These are phyloP conservation scores for Anabacerthia variegaticeps DNA, from an alignment of 2,797 vertebrate species.

Conservation along the genomic window DNA sequence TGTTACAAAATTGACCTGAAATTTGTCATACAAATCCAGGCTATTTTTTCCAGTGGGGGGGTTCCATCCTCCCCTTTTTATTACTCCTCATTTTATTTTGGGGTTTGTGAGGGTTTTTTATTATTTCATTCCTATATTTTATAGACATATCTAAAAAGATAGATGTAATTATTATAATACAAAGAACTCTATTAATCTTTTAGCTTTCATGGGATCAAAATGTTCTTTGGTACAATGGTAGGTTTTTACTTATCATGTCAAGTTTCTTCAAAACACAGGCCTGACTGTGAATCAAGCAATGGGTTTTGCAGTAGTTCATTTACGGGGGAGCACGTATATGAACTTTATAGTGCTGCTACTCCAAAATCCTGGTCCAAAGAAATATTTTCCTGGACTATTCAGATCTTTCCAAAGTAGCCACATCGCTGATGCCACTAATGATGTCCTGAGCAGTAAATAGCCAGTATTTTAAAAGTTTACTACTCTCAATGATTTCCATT, in stretches of 20 bases:
- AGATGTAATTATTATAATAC: not conserved
- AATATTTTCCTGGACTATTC: not conserved
- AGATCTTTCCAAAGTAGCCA: not conserved
- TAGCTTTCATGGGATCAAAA: not conserved
- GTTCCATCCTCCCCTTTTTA: rapidly evolving
- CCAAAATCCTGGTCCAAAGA: not conserved
- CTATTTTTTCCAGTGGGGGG: not conserved
- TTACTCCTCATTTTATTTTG: not conserved
- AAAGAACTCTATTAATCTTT: not conserved
- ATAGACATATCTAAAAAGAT: not conserved
- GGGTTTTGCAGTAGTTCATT: not conserved
- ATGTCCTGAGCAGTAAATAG: not conserved
- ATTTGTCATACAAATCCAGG: not conserved
- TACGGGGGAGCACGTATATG: not conserved
- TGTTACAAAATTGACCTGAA: not conserved
- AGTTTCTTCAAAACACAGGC: not conserved
- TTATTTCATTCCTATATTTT: not conserved
- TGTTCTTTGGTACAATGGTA: not conserved
- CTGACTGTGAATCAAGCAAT: not conserved
- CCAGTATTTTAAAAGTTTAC: not conserved
- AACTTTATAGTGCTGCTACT: not conserved
- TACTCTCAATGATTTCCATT: not conserved
- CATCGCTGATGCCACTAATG: not conserved
- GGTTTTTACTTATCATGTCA: not conserved
- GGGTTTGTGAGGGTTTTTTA: rapidly evolving